Base-by-base conservation (phyloP, 2,888 invertebrate species). In the Mesopsocus fuscifrons region DNA sequence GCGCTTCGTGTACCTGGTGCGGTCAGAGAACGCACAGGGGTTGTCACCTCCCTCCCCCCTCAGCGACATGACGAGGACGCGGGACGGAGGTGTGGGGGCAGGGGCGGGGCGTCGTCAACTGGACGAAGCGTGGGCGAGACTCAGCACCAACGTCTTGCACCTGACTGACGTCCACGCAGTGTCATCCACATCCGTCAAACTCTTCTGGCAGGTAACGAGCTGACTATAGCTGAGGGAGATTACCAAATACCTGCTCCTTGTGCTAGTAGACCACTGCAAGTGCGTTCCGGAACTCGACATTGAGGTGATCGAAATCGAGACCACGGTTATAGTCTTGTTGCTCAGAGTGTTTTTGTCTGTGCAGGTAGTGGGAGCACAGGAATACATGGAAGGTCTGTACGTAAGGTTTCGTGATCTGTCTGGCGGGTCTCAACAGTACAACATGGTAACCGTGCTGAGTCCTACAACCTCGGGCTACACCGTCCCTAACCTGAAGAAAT, bases 11-110 rank as follows among this genome's bases (percentile, higher is more conserved):
- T 91, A 91, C 59, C 65, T 87, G 47, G 78, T 91, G 30, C 71
- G 81, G 42, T 87, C 88, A 1, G 81, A 84, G 63, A 91, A 88
- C 59, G 72, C 76, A 9, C 78, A 87, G 55, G 89, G 89, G 9
- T 65, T 85, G 34, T 83, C 87, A 2, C 70, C 77, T 32, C 88
- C 89, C 2, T 84, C 85, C 52, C 71, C 72, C 11, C 62, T 80
- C 22, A 84, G 85, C 16, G 72, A 74, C 49, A 65, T 71, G 11
- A 74, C 78, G 20, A 71, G 74, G 51, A 85, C 85, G 5, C 61
- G 69, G 41, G n/a, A n/a, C n/a, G n/a, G n/a, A n/a, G 64, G 71
- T 58, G 68, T 65, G 34, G 74, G 76, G 57, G 68, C 73, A 49
- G 69, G 74, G 40, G 67, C 74, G 15, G 49, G 47, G 3, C 43